phyloP scores from a whole-genome alignment of 2,888 invertebrate species.

The Arctia plantaginis region DNA sequence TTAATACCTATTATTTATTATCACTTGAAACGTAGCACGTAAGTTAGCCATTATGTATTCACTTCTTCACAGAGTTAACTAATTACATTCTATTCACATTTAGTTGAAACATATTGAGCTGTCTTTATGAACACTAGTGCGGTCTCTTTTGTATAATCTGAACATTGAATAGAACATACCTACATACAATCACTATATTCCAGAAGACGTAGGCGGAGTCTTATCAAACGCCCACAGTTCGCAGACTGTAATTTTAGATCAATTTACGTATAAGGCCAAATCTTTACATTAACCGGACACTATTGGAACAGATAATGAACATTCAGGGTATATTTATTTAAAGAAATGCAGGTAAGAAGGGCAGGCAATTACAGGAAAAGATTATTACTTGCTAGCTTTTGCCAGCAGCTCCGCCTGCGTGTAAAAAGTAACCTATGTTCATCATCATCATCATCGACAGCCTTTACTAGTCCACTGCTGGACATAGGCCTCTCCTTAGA shows the following conservation, averaged over 20 bases:
- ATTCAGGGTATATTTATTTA: no score
- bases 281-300: not conserved
- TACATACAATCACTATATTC: not conserved
- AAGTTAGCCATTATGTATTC: not conserved
- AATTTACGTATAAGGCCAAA: no score
- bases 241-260: no score
- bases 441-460: no score
- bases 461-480: no score
- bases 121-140: not conserved
- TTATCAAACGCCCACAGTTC: not conserved
- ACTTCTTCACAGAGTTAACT: conserved; percentile 12
- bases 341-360: no score
- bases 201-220: not conserved
- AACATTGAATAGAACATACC: not conserved
- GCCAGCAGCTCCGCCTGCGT: no score
- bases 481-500: no score
- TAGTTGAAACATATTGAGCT: conserved; percentile 3
- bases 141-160: not conserved
- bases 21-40: not conserved
- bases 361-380: no score
- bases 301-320: no score
- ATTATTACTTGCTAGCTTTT: no score
- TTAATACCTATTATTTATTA: not conserved
- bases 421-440: no score
- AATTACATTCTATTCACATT: conserved; percentile 21